Evolutionary conservation across 2,888 invertebrate genomes (phyloP), one percentile per base, ranked within the genome.

Genomic region (Listrodromus nycthemerus): DNA sequence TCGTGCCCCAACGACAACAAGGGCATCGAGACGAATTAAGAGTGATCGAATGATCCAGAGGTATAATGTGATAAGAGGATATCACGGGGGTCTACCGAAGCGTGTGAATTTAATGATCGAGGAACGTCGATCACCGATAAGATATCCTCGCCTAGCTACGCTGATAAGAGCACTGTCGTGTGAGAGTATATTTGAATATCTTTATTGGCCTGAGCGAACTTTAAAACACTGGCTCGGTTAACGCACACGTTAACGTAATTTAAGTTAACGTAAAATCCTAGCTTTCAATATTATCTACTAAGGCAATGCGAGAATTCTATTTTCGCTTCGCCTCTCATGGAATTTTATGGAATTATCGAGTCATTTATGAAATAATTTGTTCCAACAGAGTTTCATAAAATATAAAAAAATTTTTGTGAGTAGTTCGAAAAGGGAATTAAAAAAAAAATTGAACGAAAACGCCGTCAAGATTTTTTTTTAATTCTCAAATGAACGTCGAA

Each of bases 51-150:
- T 75, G 30, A 75, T 65, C 65, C 63, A 66, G 75, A 75, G 24
- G 16, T 65, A 50, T 45, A 67, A 7, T 13, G 37, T 41, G 50
- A 55, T n/a, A 45, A 55, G 41, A 19, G 30, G 55, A 52, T 73
- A 21, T 8, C 33, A 58, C 58, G 8, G 66, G 24, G 16, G 45
- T 71, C 48, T 45, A 76, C 21, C 16, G 52, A 55, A 63, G 50
- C 73, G 55, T 73, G 80, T 73, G 73, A 76, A 83, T 58, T 41
- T 13, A 50, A 45, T n/a, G 66, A 71, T 80, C 63, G 52, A 24
- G 27, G 48, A 45, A 63, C 80, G 61, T 69, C 77, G 77, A 83
- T 83, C 55, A 24, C 1, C 63, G 83, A 80, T 80, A 83, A 83
- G 83, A 83, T 83, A 80, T 65, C 33, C 70, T 61, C 65, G 71